Evolutionary conservation across 2,888 invertebrate genomes (phyloP), one percentile per base, ranked within the genome.

Genomic region (Amblyteles armatorius): DNA sequence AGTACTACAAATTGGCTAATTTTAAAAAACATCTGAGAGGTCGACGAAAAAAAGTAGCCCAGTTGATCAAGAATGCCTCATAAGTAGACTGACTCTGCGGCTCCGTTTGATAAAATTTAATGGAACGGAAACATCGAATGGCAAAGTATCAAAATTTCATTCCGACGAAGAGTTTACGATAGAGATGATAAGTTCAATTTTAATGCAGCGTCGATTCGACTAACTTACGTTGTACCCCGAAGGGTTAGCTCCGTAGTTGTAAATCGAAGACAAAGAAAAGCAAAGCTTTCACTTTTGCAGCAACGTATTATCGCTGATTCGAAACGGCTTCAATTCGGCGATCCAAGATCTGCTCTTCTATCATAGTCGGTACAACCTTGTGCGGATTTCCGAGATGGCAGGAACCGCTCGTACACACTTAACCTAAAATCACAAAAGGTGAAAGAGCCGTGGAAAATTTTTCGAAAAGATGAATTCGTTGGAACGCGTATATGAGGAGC

Each of bases 361-460:
- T 78, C 40, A 68, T 68, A 55, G 26, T 40, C 22, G 11, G 22
- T 40, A 13, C 1, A 22, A 7, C 6, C 36, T 2, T 13, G 19
- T 22, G 5, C n/a, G 29, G 2, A 22, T 52, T n/a, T 36, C 19
- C 22, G 19, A 55, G 55, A 22, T 6, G 52, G 33, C 4, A 11
- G 36, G 22, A 55, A 33, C 13, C 16, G 1, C 3, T 19, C 5
- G 9, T 19, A 33, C 6, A 9, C n/a, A 19, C 40, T 22, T 76
- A 76, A 76, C 76, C 76, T 76, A 65, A 63, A 74, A 74, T 7
- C 19, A 50, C 11, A 48, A 52, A 76, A 52, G 0, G 11, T 50
- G 4, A 48, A 1, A 26, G 26, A 65, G 13, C 29, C 33, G 33
- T 65, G 26, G 4, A 50, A 3, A 16, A 29, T 22, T 13, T 11